Conservation (phyloP, 1,140 invertebrate genomes). For the Piezodorus guildinii region DNA sequence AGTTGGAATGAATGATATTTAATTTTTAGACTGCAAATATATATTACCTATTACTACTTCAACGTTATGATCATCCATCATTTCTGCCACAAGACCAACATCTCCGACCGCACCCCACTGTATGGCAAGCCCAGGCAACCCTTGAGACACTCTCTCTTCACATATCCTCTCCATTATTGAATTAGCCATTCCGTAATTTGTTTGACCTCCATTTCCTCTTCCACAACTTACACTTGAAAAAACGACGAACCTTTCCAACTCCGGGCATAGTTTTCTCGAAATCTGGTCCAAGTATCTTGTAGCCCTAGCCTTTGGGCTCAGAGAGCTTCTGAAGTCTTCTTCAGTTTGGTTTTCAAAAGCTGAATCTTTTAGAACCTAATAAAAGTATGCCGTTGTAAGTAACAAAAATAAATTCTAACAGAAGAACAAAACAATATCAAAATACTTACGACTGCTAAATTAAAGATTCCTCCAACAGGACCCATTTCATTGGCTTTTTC, state of each 20-base stretch:
- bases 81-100: constrained; percentile 61
- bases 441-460: constrained; percentile 51
- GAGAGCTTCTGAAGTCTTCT: constrained; percentile 44
- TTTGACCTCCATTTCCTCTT: constrained; percentile 76
- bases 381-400: constrained; percentile 24
- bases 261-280: constrained; percentile 42
- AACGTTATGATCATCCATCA: constrained; percentile 59
- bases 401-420: constrained; percentile 32
- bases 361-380: constrained; percentile 47
- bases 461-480: constrained; percentile 64
- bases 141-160: constrained; percentile 43
- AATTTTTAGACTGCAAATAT: too few relatives aligned
- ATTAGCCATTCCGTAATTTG: constrained; percentile 73
- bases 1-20: too few relatives aligned
- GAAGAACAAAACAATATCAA: background rate
- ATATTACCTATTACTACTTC: too few relatives aligned
- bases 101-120: constrained; percentile 62
- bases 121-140: constrained; percentile 51
- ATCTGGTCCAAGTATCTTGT: constrained; percentile 47
- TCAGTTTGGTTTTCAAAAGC: constrained; percentile 49
- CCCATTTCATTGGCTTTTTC: constrained; percentile 43
- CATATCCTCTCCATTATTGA: constrained; percentile 62
- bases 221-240: constrained; percentile 85
- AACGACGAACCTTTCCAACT: constrained; percentile 51
- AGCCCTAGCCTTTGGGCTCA: constrained; percentile 46